phyloP scores from a whole-genome alignment of 2,113 vertebrate genomes.

The Peromyscus polionotus region DNA sequence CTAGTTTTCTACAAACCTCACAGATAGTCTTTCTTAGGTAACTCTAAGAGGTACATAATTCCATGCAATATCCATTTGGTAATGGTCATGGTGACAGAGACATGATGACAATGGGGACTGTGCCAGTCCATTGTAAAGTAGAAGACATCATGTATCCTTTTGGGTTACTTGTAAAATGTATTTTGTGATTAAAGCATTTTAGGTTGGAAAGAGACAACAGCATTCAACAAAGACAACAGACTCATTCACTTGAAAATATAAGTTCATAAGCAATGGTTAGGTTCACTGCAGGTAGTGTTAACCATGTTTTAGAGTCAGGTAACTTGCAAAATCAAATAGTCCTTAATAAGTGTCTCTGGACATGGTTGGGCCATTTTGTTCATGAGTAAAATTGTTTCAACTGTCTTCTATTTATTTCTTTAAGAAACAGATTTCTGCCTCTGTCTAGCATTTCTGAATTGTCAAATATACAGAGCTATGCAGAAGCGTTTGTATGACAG shows the following conservation, averaged over 20 bases:
- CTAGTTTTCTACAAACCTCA: not conserved
- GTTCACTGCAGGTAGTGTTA: not conserved
- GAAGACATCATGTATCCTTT: not conserved
- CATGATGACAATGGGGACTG: not conserved
- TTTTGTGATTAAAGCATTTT: too few relatives aligned
- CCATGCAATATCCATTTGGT: not conserved
- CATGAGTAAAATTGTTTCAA: not conserved
- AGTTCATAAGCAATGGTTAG: not conserved
- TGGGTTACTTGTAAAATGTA: not conserved
- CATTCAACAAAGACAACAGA: not conserved
- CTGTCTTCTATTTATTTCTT: not conserved
- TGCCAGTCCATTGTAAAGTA: not conserved
- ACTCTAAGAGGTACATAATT: not conserved
- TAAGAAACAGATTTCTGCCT: not conserved
- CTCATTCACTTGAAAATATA: not conserved
- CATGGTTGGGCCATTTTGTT: not conserved
- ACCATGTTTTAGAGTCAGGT: not conserved
- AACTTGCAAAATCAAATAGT: not conserved
- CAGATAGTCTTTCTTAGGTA: not conserved
- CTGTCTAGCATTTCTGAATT: not conserved
- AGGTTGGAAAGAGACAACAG: not conserved
- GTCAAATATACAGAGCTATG: not conserved
- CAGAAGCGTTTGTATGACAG: not conserved
- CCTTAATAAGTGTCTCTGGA: not conserved
- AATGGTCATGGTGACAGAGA: not conserved